Evolutionary conservation across 2,797 vertebrate species (phyloP).

Genomic region (Synanceia verrucosa): DNA sequence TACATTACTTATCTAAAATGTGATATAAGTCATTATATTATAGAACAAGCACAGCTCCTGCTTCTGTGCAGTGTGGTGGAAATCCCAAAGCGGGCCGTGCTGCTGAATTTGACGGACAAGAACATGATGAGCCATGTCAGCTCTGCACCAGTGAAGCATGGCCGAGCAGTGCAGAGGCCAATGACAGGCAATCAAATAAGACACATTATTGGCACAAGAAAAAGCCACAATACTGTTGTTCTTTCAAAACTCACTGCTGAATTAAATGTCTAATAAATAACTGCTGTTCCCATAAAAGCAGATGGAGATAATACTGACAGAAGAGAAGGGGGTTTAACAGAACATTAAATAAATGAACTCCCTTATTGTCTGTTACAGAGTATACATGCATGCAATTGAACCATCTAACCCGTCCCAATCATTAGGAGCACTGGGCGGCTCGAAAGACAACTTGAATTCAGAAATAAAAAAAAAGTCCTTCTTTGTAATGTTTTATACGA

Average conservation of each 20-base stretch:
- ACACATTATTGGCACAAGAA: constrained; percentile 39
- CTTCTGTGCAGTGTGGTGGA: constrained; percentile 20
- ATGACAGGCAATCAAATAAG: constrained; percentile 47
- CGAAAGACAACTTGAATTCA: background rate
- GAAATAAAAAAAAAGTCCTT: background rate
- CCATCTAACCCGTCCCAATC: no score
- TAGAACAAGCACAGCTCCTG: constrained; percentile 10
- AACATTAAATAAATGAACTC: background rate
- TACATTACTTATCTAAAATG: background rate
- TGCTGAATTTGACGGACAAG: constrained; percentile 44
- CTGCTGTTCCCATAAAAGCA: constrained; percentile 6
- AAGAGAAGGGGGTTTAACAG: constrained; percentile 3
- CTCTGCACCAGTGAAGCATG: constrained; percentile 36
- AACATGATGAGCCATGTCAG: constrained; percentile 57
- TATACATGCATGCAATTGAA: background rate
- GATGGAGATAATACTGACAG: constrained; percentile 18
- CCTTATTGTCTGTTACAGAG: background rate
- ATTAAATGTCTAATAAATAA: constrained; percentile 25
- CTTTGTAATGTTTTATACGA: background rate
- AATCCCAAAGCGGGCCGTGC: constrained; percentile 24
- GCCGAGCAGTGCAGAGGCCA: constrained; percentile 28
- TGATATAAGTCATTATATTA: background rate
- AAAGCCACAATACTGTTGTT: constrained; percentile 24
- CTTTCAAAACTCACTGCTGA: constrained; percentile 27
- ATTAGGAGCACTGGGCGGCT: background rate